Evolutionary conservation across 2,888 invertebrate genomes (phyloP).

Genomic region (Melanotus villosus): DNA sequence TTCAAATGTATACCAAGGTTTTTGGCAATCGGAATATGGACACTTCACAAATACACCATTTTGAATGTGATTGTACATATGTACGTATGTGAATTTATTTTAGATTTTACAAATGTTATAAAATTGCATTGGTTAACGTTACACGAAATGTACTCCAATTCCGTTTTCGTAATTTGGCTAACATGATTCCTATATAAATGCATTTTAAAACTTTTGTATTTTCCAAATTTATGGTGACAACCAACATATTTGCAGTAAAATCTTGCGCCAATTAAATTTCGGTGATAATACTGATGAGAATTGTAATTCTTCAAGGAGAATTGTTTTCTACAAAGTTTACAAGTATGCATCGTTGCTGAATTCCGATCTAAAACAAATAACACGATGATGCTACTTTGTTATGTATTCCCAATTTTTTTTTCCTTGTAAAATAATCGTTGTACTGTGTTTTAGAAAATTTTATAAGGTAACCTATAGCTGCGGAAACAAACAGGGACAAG

Average conservation of each 20-base stretch:
- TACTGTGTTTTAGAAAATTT: too few relatives aligned
- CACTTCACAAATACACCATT: background rate
- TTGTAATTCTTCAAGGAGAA: background rate
- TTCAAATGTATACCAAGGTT: background rate
- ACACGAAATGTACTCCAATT: background rate
- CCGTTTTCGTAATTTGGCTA: background rate
- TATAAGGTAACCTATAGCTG: too few relatives aligned
- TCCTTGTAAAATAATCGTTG: too few relatives aligned
- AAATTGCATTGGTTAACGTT: background rate
- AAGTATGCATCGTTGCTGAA: too few relatives aligned
- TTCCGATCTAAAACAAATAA: too few relatives aligned
- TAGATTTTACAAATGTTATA: background rate
- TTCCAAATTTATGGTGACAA: background rate
- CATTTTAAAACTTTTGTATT: constrained; percentile 6
- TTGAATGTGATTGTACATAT: background rate
- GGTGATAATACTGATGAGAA: constrained; percentile 4
- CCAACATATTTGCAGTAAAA: constrained; percentile 1
- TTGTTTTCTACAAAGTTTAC: background rate
- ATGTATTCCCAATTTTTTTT: too few relatives aligned
- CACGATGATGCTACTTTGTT: too few relatives aligned
- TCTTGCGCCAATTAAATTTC: background rate
- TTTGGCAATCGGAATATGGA: background rate
- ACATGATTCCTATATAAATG: background rate
- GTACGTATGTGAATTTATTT: background rate
- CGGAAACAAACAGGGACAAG: too few relatives aligned